phyloP scores from a whole-genome alignment of 2,113 vertebrate genomes.

The Triplophysa dalaica region DNA sequence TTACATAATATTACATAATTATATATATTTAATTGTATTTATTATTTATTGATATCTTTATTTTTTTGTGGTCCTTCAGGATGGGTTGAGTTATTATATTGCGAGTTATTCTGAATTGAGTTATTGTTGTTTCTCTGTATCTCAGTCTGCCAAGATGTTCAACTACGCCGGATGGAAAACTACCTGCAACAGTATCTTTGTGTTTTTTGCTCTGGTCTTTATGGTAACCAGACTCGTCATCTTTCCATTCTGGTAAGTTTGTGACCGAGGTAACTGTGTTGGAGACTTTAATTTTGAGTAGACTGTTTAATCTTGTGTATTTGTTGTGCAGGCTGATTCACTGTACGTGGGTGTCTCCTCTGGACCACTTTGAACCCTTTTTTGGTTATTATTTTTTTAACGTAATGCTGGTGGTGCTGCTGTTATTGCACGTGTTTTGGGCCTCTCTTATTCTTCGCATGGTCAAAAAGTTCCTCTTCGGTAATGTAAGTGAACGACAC shows the following conservation, averaged over 20 bases:
- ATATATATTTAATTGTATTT: too few relatives aligned
- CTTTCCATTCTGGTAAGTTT: slow-evolving; percentile 89
- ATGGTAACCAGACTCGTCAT: slow-evolving; percentile 83
- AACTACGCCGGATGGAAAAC: slow-evolving; percentile 84
- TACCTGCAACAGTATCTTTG: slow-evolving; percentile 79
- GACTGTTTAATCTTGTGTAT: background rate
- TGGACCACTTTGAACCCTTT: slow-evolving; percentile 76
- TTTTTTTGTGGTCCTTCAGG: too few relatives aligned
- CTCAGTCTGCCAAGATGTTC: slow-evolving; percentile 86
- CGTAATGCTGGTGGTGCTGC: slow-evolving; percentile 77
- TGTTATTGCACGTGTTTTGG: slow-evolving; percentile 89
- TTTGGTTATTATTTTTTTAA: slow-evolving; percentile 91
- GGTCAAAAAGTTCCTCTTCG: slow-evolving; percentile 79
- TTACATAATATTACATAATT: too few relatives aligned
- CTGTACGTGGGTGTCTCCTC: slow-evolving; percentile 80
- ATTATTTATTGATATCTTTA: too few relatives aligned
- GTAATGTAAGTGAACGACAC: slow-evolving; percentile 74
- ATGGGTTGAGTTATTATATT: too few relatives aligned
- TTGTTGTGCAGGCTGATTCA: slow-evolving; percentile 77
- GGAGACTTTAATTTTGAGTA: background rate
- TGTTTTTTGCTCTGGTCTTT: slow-evolving; percentile 80
- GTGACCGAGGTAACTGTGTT: background rate
- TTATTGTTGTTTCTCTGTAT: background rate
- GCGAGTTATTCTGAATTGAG: too few relatives aligned
- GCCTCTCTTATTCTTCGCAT: slow-evolving; percentile 82